Evolutionary conservation across 2,888 invertebrate genomes (phyloP).

Genomic region (Platycnemis pennipes): DNA sequence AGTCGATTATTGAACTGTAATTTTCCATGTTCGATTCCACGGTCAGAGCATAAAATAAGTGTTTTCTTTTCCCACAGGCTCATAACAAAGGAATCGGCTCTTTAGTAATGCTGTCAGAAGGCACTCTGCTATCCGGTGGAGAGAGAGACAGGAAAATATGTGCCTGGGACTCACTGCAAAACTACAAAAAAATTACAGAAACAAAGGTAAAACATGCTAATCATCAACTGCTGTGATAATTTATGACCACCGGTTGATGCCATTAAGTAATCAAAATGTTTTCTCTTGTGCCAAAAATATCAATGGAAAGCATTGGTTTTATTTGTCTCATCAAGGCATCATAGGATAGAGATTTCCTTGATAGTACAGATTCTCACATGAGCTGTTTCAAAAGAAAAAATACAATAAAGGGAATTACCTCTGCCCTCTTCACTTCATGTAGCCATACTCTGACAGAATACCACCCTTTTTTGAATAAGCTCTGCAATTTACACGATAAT

Average conservation of each 20-base stretch:
- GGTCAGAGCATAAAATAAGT: constrained; percentile 25
- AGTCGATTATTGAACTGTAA: neutral
- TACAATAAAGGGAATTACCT: no score
- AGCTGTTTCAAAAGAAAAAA: no score
- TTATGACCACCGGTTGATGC: neutral
- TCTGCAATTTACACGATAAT: no score
- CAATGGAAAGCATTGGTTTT: no score
- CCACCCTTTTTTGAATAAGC: no score
- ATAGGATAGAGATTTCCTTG: no score
- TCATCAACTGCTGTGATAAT: neutral
- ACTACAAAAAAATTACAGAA: constrained; percentile 93
- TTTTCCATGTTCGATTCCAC: neutral
- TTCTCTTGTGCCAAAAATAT: no score
- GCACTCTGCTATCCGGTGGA: constrained; percentile 93
- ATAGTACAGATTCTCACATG: no score
- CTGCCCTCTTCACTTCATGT: no score
- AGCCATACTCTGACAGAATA: no score
- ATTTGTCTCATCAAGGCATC: no score
- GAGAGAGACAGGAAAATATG: constrained; percentile 94
- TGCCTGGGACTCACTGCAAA: constrained; percentile 95
- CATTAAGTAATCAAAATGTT: no score
- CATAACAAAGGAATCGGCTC: constrained; percentile 94
- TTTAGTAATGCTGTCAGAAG: constrained; percentile 93
- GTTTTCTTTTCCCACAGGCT: constrained; percentile 80
- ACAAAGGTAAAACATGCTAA: constrained; percentile 84